Base-by-base conservation (phyloP, 2,888 invertebrate species). In the Petrolisthes cinctipes region DNA sequence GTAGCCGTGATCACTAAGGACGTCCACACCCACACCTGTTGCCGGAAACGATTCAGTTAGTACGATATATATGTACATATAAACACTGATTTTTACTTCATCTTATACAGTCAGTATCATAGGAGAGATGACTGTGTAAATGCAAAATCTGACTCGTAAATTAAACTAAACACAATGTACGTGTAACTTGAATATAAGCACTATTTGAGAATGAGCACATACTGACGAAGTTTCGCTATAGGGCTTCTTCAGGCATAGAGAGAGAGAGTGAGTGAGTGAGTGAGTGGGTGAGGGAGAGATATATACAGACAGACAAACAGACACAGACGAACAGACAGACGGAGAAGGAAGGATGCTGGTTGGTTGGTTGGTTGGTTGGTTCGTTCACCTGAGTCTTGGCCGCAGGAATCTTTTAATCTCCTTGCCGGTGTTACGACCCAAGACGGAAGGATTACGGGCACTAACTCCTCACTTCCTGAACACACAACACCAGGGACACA, bases 361-460 rank as follows among this genome's bases (percentile, higher is more conserved):
- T 37, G 37, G 37, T 37, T 37, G 37, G 37, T 37, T 37, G 37
- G 37, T 37, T 37, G 37, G 37, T 37, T 1, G 37, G 37, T 37
- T 37, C 83, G 51, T 75, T 83, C 84, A 83, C 78, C 66, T 37
- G n/a, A n/a, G 14, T 68, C 51, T 53, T 7, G 78, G 61, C 84
- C 83, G 23, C 76, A 84, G 57, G 61, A 68, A 79, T 78, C 66
- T 84, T 61, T 37, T 84, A 84, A 84, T 85, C 85, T 68, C 56
- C 85, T 85, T 85, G 85, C 14, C 53, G 66, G 85, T 66, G 71
- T 85, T 85, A 85, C 78, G 79, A 53, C 14, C 71, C 54, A 85
- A 85, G 85, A 85, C 85, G 85, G 85, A 85, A 85, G 85, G 85
- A 85, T 85, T 76, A 85, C 57, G 23, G 51, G 54, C 68, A n/a